Evolutionary conservation across 2,888 invertebrate species (phyloP).

Genomic region (Doris montereyensis): DNA sequence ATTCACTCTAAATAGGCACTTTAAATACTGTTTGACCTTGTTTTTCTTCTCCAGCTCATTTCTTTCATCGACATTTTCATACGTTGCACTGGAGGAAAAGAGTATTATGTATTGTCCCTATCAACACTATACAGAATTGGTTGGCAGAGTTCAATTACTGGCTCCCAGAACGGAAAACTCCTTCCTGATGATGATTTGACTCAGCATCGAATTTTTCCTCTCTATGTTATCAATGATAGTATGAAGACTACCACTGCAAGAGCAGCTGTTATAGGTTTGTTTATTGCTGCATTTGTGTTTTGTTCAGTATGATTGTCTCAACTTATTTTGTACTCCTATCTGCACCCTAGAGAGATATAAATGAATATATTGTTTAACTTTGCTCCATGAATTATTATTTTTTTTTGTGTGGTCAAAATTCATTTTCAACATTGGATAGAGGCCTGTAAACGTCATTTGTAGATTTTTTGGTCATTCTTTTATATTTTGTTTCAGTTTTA

Average conservation of each 20-base stretch:
- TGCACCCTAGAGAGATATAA: no score
- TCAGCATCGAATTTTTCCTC: constrained; percentile 85
- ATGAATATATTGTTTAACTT: no score
- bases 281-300: no score
- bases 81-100: constrained; percentile 88
- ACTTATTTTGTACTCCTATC: no score
- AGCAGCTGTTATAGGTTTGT: constrained; percentile 79
- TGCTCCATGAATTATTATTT: no score
- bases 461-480: no score
- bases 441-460: no score
- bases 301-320: no score
- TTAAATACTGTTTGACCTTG: not conserved
- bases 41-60: constrained; percentile 78
- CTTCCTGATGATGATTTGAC: constrained; percentile 77
- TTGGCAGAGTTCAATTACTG: constrained; percentile 97
- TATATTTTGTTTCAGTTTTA: no score
- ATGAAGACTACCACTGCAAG: constrained; percentile 92
- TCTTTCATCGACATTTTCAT: constrained; percentile 97
- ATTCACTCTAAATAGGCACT: not conserved
- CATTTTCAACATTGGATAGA: no score
- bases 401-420: no score
- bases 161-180: constrained; percentile 79
- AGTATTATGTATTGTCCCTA: constrained; percentile 96
- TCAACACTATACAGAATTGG: constrained; percentile 99
- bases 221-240: constrained; percentile 93